Evolutionary conservation across 1,140 invertebrate species (phyloP).

Genomic region (Scaptomyza montana): DNA sequence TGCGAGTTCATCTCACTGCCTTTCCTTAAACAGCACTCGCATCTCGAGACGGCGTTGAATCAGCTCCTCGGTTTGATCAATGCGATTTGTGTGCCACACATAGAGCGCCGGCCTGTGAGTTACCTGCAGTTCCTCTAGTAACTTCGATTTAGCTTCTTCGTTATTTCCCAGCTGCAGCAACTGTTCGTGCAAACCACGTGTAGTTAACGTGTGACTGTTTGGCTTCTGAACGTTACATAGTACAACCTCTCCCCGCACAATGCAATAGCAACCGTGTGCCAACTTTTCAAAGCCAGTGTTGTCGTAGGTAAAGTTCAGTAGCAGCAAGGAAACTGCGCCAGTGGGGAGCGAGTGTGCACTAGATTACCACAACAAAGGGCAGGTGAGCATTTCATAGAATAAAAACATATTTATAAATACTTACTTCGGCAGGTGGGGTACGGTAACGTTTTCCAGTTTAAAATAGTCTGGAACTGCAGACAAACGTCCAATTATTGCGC

Average conservation of each 20-base stretch:
- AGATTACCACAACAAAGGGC: not conserved
- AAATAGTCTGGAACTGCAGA: slow-evolving; percentile 21
- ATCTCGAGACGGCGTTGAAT: slow-evolving; percentile 53
- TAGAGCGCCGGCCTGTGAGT: slow-evolving; percentile 58
- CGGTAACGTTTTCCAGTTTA: slow-evolving; percentile 57
- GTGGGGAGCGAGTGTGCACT: slow-evolving; percentile 53
- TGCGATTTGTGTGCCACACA: slow-evolving; percentile 47
- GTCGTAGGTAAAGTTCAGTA: slow-evolving; percentile 49
- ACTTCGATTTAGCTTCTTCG: slow-evolving; percentile 4
- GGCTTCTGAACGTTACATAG: slow-evolving; percentile 44
- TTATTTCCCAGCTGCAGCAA: slow-evolving; percentile 19
- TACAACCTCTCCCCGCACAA: slow-evolving; percentile 68
- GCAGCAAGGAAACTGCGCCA: slow-evolving; percentile 48
- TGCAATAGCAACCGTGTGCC: slow-evolving; percentile 43
- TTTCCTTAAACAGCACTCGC: slow-evolving; percentile 32
- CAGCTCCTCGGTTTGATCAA: slow-evolving; percentile 47
- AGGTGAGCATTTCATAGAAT: not conserved
- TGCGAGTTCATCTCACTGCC: slow-evolving; percentile 57
- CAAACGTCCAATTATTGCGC: slow-evolving; percentile 63
- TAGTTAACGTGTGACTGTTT: slow-evolving; percentile 29
- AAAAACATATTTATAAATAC: not conserved
- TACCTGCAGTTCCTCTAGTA: slow-evolving; percentile 30
- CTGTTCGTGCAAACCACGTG: slow-evolving; percentile 44
- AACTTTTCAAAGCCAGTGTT: slow-evolving; percentile 21
- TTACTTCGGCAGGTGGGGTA: slow-evolving; percentile 58